These are phyloP conservation scores for Mythimna albipuncta DNA, from an alignment of 2,888 invertebrate species.

Conservation along the genomic window DNA sequence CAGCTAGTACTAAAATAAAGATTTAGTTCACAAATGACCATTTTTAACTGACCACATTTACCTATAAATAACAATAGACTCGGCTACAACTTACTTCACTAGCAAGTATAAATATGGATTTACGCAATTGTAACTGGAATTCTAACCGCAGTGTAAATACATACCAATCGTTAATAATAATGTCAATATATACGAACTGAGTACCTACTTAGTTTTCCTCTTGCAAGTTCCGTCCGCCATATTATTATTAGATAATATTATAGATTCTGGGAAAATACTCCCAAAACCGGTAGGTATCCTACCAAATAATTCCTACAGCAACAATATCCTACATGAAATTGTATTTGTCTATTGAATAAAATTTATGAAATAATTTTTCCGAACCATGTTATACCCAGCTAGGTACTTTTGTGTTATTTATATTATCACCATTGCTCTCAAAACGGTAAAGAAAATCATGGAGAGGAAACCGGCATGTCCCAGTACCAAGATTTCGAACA, in stretches of 20 bases:
- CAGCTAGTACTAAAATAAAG: slow-evolving; percentile 14
- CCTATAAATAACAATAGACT: slow-evolving; percentile 16
- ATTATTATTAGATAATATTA: neutral
- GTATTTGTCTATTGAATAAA: too few relatives aligned
- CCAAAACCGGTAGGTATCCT: too few relatives aligned
- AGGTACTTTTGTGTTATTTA: too few relatives aligned
- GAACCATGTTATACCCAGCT: too few relatives aligned
- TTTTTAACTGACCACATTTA: neutral
- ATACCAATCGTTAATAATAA: slow-evolving; percentile 1
- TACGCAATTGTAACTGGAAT: slow-evolving; percentile 46
- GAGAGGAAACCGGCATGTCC: too few relatives aligned
- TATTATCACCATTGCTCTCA: too few relatives aligned
- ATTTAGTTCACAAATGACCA: neutral
- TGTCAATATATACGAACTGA: neutral
- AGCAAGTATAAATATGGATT: slow-evolving; percentile 31
- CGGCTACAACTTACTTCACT: slow-evolving; percentile 3
- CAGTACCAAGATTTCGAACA: too few relatives aligned
- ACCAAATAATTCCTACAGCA: too few relatives aligned
- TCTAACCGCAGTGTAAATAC: slow-evolving; percentile 34
- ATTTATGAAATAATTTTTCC: too few relatives aligned
- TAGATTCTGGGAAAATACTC: neutral
- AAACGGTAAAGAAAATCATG: too few relatives aligned
- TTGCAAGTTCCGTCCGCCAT: neutral
- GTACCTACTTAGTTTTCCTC: slow-evolving; percentile 33
- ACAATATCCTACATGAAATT: too few relatives aligned